phyloP scores from a whole-genome alignment of 2,888 invertebrate species.

The Cosmia pyralina region DNA sequence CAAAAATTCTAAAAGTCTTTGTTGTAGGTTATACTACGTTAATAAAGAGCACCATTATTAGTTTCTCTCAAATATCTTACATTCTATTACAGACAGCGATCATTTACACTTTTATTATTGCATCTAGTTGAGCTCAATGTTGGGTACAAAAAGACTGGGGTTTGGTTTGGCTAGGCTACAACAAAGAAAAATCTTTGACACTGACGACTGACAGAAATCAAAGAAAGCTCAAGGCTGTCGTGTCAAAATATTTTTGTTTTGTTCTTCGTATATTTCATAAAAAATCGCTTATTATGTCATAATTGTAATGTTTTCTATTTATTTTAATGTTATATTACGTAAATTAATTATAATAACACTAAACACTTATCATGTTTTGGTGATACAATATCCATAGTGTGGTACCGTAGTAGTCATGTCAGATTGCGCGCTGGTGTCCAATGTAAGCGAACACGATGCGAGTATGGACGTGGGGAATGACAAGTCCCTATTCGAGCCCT shows the following conservation, averaged over 20 bases:
- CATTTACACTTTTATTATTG: too few species aligned
- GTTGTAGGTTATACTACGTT: too few species aligned
- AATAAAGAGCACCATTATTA: too few species aligned
- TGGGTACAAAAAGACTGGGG: not conserved
- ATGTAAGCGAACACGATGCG: conserved; percentile 89
- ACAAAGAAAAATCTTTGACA: conserved; percentile 17
- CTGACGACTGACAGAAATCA: conserved; percentile 21
- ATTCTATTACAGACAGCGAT: too few species aligned
- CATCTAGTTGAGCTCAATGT: not conserved
- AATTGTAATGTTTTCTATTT: conserved; percentile 76
- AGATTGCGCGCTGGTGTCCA: conserved; percentile 89
- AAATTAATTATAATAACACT: conserved; percentile 67
- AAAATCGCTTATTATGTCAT: conserved; percentile 75
- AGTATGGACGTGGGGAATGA: conserved; percentile 90
- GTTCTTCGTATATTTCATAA: conserved; percentile 74
- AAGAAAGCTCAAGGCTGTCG: conserved; percentile 68
- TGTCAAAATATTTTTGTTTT: conserved; percentile 90
- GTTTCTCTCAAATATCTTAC: too few species aligned
- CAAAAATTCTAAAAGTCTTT: too few species aligned
- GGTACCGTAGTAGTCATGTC: conserved; percentile 87
- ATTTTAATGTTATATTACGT: conserved; percentile 69
- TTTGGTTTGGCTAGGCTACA: not conserved
- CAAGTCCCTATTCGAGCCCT: conserved; percentile 95
- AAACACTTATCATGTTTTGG: conserved; percentile 78
- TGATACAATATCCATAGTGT: conserved; percentile 77